Evolutionary conservation across 2,888 invertebrate genomes (phyloP).

Genomic region (Eristalinus aeneus): DNA sequence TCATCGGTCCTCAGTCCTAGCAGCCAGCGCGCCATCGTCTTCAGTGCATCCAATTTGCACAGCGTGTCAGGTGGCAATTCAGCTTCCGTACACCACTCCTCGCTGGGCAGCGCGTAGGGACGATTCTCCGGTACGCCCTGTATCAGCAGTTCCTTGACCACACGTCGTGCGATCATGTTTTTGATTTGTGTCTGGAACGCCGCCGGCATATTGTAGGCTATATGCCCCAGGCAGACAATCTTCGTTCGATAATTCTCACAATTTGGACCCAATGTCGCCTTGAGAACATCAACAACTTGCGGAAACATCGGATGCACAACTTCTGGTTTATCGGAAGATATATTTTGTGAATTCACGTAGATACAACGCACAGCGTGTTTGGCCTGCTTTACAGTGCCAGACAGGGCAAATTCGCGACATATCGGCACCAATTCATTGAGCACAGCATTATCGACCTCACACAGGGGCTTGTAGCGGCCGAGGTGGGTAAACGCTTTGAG

Average conservation of each 20-base stretch:
- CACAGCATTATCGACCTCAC: constrained; percentile 88
- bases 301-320: constrained; percentile 88
- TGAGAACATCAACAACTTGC: constrained; percentile 90
- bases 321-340: constrained; percentile 73
- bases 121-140: constrained; percentile 86
- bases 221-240: constrained; percentile 96
- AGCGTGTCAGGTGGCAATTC: constrained; percentile 94
- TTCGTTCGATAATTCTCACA: constrained; percentile 94
- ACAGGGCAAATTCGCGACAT: constrained; percentile 93
- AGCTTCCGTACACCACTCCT: constrained; percentile 91
- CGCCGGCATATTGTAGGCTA: constrained; percentile 95
- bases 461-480: constrained; percentile 92
- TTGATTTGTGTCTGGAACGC: constrained; percentile 95
- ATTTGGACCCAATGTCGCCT: constrained; percentile 87
- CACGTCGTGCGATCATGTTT: constrained; percentile 95
- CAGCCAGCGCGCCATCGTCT: constrained; percentile 98
- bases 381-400: constrained; percentile 96
- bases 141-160: constrained; percentile 96
- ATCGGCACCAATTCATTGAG: constrained; percentile 91
- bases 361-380: constrained; percentile 97
- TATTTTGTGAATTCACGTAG: constrained; percentile 87
- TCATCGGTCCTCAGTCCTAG: constrained; percentile 94
- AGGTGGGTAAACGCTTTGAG: constrained; percentile 92
- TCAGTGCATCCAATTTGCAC: constrained; percentile 96
- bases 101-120: constrained; percentile 76